These are phyloP conservation scores for Amia ocellicauda DNA, from an alignment of 2,113 vertebrate genomes.

Conservation along the genomic window DNA sequence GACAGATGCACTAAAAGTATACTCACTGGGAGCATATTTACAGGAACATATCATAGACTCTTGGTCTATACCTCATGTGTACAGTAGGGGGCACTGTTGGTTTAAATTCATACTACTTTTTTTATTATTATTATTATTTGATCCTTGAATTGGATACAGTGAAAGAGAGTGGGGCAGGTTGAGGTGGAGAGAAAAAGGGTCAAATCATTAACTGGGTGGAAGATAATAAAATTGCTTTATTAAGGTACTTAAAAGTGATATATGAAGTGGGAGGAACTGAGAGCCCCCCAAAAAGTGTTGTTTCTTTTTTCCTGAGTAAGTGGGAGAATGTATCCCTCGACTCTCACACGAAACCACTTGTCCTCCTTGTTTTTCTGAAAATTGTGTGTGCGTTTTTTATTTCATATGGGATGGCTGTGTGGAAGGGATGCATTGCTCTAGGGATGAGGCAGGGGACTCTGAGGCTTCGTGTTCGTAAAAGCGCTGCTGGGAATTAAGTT, in stretches of 20 bases:
- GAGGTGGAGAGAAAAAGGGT: background rate
- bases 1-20: too few species aligned
- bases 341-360: background rate
- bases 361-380: background rate
- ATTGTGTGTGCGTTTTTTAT: too few species aligned
- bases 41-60: too few species aligned
- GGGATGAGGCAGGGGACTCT: background rate
- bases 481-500: too few species aligned
- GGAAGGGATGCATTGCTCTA: background rate
- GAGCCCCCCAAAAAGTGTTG: background rate
- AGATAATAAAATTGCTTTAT: conserved; percentile 4
- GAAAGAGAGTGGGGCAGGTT: background rate
- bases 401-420: background rate
- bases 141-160: too few species aligned
- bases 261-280: conserved; percentile 8
- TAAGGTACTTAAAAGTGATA: conserved; percentile 8
- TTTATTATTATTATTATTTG: background rate
- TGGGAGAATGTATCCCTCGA: background rate
- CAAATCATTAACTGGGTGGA: too few species aligned
- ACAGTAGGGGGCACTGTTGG: conserved; percentile 24
- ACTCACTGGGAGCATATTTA: too few species aligned
- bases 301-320: background rate
- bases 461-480: too few species aligned
- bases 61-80: too few species aligned
- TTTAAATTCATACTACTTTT: background rate